Percentiles rank a stretch among this genome's conserved stretches.
Evolutionary conservation across 1,140 invertebrate genomes (phyloP).

Genomic region (Leptinotarsa undecemlineata): DNA sequence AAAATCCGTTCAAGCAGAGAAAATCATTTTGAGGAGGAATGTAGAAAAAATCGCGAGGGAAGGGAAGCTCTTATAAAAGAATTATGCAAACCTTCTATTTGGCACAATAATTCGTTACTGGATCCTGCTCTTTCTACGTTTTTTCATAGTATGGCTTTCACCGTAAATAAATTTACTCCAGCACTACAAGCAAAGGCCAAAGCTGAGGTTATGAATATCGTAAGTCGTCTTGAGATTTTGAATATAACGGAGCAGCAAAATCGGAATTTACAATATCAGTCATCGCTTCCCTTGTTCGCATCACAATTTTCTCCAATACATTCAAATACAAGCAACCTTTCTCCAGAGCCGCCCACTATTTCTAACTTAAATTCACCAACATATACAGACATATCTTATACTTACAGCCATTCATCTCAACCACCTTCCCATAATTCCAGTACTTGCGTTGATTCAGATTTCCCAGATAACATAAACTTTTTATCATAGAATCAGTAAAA

Average conservation of each 20-base stretch:
- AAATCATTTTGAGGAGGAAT: slow-evolving; percentile 7
- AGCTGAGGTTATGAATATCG: slow-evolving; percentile 13
- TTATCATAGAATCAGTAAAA: no score
- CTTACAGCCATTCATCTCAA: no score
- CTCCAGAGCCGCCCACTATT: background rate
- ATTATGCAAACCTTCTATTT: background rate
- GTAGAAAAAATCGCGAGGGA: slow-evolving; percentile 13
- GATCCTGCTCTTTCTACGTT: slow-evolving; percentile 19
- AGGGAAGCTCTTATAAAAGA: slow-evolving; percentile 1
- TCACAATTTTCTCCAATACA: slow-evolving; percentile 19
- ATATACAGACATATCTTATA: no score
- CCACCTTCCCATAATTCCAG: no score
- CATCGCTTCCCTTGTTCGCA: slow-evolving; percentile 9
- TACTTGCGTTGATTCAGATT: no score
- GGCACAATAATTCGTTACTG: background rate
- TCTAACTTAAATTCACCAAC: no score
- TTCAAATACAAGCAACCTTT: slow-evolving; percentile 6
- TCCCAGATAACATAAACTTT: no score
- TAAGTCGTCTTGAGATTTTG: slow-evolving; percentile 7
- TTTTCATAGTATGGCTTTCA: slow-evolving; percentile 21
- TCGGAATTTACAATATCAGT: background rate
- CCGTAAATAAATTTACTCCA: slow-evolving; percentile 15
- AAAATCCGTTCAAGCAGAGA: slow-evolving; percentile 1
- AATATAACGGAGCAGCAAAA: slow-evolving; percentile 11
- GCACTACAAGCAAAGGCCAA: slow-evolving; percentile 16